Evolutionary conservation across 2,113 vertebrate species (phyloP), one percentile per base, ranked within the genome.

Genomic region (Lophura nycthemera): DNA sequence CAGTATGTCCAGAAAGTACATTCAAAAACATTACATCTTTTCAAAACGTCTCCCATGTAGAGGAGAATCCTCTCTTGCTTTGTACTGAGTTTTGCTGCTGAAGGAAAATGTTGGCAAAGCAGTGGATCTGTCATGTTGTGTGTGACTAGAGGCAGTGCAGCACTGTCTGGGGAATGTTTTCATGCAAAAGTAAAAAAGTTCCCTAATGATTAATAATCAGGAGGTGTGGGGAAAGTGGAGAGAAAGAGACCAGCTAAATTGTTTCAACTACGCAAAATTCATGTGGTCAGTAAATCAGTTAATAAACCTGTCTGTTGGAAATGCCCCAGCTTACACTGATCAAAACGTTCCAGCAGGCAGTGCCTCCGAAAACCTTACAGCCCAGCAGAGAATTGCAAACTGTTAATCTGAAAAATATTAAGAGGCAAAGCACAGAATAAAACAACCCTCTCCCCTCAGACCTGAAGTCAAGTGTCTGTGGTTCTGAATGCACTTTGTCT

Each of bases 241-340:
- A 87, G 54, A 91, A 88, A 87, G 94, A 86, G 79, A 72, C 61
- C 83, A 69, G 57, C 67, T 94, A 88, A 95, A 95, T 57, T 85
- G 90, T 94, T 96, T 73, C 30, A 38, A 79, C 92, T 66, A 92
- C 2, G 6, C 81, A 91, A 90, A 95, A 96, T 92, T 86, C 93
- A 94, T 85, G 92, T 70, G 91, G 88, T 85, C 83, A 93, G 88
- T 97, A 96, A 96, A 97, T 96, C 94, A 94, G 90, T 95, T 93
- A 93, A 96, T 95, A 96, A 97, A 97, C 89, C 82, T 95, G 92
- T 95, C 96, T 89, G 69, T 72, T 94, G 94, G 93, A 96, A 97
- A 95, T 93, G 87, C 88, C 88, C 64, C 0, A 1, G 74, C 86
- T 94, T 57, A 65, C 80, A 14, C 71, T 90, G 96, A 97, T 96